phyloP scores from a whole-genome alignment of 92 coral and sea anemone species.

The Montipora capitata region DNA sequence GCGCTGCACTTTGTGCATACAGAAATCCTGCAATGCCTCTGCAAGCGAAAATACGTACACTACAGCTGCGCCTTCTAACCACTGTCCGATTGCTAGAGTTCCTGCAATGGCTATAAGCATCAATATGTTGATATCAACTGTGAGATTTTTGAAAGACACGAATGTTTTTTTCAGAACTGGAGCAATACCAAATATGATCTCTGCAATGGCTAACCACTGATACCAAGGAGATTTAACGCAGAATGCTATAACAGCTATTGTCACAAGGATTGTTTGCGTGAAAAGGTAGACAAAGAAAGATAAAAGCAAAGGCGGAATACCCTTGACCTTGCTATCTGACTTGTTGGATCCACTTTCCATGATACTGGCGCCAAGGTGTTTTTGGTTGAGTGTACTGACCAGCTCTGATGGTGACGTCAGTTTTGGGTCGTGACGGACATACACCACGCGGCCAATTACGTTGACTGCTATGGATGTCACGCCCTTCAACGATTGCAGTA shows the following conservation, averaged over 20 bases:
- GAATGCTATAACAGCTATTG: conserved; percentile 76
- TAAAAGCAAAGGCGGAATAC: conserved; percentile 77
- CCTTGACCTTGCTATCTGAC: conserved; percentile 48
- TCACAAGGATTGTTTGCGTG: conserved; percentile 78
- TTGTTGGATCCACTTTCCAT: conserved; percentile 91
- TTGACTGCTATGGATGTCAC: conserved; percentile 87
- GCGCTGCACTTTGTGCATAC: conserved; percentile 94
- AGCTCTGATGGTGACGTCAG: conserved; percentile 86
- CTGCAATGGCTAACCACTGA: conserved; percentile 94
- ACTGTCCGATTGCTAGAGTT: conserved; percentile 87
- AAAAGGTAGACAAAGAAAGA: conserved; percentile 69
- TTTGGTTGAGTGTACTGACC: conserved; percentile 81
- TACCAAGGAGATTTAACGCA: conserved; percentile 79
- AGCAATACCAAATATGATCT: conserved; percentile 86
- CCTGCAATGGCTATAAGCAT: conserved; percentile 86
- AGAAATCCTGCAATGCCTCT: conserved; percentile 82
- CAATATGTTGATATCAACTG: conserved; percentile 68
- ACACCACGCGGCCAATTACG: conserved; percentile 96
- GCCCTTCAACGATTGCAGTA: conserved; percentile 82
- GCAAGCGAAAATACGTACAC: conserved; percentile 93
- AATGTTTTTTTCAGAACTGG: conserved; percentile 84
- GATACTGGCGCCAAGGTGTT: conserved; percentile 95
- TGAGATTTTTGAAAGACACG: conserved; percentile 75
- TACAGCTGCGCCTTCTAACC: conserved; percentile 98
- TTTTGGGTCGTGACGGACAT: conserved; percentile 92